phyloP scores from a whole-genome alignment of 2,797 vertebrate genomes.

The Thalassophryne amazonica region DNA sequence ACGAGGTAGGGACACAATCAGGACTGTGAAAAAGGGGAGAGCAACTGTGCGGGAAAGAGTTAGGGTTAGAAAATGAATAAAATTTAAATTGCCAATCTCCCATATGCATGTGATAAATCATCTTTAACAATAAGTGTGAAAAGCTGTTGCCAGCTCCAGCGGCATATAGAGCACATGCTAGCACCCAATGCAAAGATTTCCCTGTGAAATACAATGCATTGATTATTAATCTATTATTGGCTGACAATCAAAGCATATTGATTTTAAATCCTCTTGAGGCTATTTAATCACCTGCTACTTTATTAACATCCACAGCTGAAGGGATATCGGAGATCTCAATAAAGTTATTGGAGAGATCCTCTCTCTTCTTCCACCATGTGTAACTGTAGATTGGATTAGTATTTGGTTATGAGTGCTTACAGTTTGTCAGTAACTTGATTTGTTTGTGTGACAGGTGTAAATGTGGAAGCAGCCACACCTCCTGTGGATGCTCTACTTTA shows the following conservation, averaged over 20 bases:
- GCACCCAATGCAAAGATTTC: not conserved
- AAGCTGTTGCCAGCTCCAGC: not conserved
- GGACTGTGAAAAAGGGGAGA: slow-evolving; percentile 26
- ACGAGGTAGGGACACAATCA: slow-evolving; percentile 9
- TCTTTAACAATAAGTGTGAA: no score
- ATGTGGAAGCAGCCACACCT: not conserved
- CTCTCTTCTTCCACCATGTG: not conserved
- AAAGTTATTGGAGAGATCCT: not conserved
- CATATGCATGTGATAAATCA: not conserved
- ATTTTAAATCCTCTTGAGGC: slow-evolving; percentile 50
- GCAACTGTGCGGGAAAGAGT: not conserved
- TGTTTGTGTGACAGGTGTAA: slow-evolving; percentile 7
- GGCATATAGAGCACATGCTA: not conserved
- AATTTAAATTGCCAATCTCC: slow-evolving; percentile 1
- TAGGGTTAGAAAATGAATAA: not conserved
- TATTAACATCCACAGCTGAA: slow-evolving; percentile 6
- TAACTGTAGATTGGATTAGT: not conserved
- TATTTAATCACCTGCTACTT: slow-evolving; percentile 39
- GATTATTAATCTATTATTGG: slow-evolving; percentile 36
- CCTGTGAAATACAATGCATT: not conserved
- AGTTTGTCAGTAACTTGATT: not conserved
- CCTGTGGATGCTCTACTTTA: no score
- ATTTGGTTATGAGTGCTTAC: not conserved
- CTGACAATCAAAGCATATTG: slow-evolving; percentile 45
- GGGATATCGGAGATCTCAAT: slow-evolving; percentile 4